These are phyloP conservation scores for Pegea sp. DNA, from an alignment of 23 tunicate species.

Conservation along the genomic window DNA sequence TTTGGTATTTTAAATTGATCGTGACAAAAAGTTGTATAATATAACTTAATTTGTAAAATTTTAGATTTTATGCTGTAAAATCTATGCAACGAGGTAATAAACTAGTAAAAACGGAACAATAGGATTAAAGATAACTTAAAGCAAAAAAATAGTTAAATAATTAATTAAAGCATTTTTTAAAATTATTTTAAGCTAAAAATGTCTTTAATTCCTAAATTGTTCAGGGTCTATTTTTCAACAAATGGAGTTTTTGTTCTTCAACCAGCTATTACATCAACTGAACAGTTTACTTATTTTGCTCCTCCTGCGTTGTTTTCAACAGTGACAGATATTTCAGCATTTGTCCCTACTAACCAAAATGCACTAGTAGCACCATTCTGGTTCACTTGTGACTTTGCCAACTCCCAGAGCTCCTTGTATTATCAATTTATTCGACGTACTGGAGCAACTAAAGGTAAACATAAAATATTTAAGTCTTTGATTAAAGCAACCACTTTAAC, in stretches of 20 bases:
- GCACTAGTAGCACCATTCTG: conserved; percentile 7
- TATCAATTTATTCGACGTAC: background rate
- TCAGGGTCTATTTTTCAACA: conserved; percentile 2
- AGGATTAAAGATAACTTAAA: no score
- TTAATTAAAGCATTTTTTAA: no score
- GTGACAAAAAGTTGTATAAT: no score
- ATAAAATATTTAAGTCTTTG: background rate
- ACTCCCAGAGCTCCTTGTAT: background rate
- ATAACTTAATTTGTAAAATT: no score
- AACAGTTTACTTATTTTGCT: background rate
- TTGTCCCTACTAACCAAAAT: background rate
- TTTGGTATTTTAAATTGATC: no score
- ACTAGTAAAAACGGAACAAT: no score
- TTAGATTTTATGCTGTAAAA: no score
- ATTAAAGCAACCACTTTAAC: background rate
- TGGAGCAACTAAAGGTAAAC: background rate
- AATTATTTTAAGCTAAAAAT: no score
- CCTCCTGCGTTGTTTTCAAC: background rate
- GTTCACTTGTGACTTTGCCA: background rate
- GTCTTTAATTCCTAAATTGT: no score
- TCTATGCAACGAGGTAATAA: no score
- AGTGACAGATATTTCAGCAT: background rate
- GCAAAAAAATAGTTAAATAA: no score
- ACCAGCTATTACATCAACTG: background rate
- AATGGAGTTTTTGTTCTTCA: conserved; percentile 6